phyloP scores from a whole-genome alignment of 2,113 vertebrate genomes.

The Neolamprologus tretocephalus region DNA sequence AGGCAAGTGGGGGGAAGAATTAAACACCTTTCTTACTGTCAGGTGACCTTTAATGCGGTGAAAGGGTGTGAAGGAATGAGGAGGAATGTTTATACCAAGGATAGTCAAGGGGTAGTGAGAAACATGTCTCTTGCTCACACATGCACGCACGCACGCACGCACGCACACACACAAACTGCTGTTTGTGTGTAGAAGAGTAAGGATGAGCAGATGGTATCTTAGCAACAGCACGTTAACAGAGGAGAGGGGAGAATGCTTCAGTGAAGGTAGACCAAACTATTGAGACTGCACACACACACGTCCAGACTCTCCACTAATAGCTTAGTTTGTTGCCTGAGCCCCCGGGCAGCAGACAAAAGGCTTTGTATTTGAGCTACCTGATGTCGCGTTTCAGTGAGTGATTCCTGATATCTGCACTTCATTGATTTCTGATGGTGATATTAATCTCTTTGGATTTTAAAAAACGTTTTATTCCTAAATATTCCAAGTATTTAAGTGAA shows the following conservation, averaged over 20 bases:
- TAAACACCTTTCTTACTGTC: neutral
- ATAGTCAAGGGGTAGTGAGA: neutral
- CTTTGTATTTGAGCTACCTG: neutral
- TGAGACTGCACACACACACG: neutral
- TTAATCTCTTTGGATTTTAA: neutral
- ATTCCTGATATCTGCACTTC: neutral
- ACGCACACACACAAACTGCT: neutral
- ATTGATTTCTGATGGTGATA: neutral
- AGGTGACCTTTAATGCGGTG: conserved; percentile 20
- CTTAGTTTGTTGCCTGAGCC: neutral
- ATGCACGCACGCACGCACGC: accelerated
- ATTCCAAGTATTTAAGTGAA: neutral
- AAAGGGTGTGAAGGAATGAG: conserved; percentile 1
- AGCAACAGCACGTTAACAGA: conserved; percentile 60
- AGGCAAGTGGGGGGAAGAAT: neutral
- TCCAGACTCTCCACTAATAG: neutral
- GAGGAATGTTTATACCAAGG: neutral
- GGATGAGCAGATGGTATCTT: conserved; percentile 54
- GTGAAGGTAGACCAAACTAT: conserved; percentile 40
- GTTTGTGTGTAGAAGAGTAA: conserved; percentile 36
- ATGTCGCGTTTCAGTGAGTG: neutral
- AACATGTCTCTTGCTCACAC: neutral
- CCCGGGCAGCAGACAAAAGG: neutral
- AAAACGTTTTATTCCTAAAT: neutral
- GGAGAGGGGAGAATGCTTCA: conserved; percentile 29